Base-by-base conservation (phyloP, 2,113 vertebrate species). In the Embiotoca jacksoni region DNA sequence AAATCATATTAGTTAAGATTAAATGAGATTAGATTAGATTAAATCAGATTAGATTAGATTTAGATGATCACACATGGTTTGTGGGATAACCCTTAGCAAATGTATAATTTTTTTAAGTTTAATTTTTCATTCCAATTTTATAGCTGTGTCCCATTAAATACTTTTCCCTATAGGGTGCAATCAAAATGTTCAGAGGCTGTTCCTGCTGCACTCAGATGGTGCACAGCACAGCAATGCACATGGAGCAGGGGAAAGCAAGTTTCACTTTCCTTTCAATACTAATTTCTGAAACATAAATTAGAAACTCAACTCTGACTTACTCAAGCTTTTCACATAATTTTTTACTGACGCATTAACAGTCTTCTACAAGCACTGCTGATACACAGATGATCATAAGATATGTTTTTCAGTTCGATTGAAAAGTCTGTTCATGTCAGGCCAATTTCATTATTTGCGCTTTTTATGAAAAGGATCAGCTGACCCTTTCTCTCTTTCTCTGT, bases 251-350 rank as follows among this genome's bases (percentile, higher is more conserved):
- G 1, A 41, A 41, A 41, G 3, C 6, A 41, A 41, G 1, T 5
- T 7, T 44, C 1, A 13, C 9, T 44, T 44, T 13, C 41, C 41
- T 6, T 2, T 13, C 41, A 13, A 3, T 11, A 56, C 39, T 9
- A 66, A 52, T 58, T 68, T 53, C 52, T 68, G 23, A 55, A 68
- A 68, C n/a, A 44, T 23, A 56, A 57, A 77, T 39, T 15, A 57
- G 52, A 74, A 73, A 74, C 36, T 16, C 7, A 54, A 16, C 37
- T 50, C 15, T 57, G 66, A 67, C 11, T 76, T 49, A 35, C 1
- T 36, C 2, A 2, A 1, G 16, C 0, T 5, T 69, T 58, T 69
- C 63, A 74, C 23, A 72, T 82, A 60, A 41, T 37, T 35, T 75
- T 75, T 67, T 33, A 33, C 32, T 33, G 16, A 71, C 52, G 1